Base-by-base conservation (phyloP, 2,888 invertebrate genomes). In the Notodonta ziczac region DNA sequence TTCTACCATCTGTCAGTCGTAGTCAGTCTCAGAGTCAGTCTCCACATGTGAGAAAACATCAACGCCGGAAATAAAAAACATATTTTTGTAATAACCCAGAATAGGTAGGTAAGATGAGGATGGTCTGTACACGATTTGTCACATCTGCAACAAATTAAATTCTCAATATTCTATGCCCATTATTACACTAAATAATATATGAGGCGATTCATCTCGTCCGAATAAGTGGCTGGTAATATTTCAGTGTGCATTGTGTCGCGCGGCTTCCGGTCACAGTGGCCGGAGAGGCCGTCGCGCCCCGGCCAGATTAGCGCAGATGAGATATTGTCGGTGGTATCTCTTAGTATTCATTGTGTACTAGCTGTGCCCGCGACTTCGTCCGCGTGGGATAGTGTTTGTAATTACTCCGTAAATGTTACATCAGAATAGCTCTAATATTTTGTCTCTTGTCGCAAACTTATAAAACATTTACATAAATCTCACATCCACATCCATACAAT, bases 121-220 rank as follows among this genome's bases (percentile, higher is more conserved):
- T 6, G 35, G 35, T 35, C 7, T 35, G 35, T 8, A 14, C 63
- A 54, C 40, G 10, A 60, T 46, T 1, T 69, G 68, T 67, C 73
- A 50, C 68, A 59, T 85, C 77, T 80, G 62, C 51, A 55, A 5
- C 48, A 55, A 55, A 58, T 16, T 61, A n/a, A 24, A 63, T 67
- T 66, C 63, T 62, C 63, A 24, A 66, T 85, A 84, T 51, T 88
- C 90, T 86, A 57, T 85, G 84, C 16, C 57, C 65, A 77, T 85
- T 85, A 87, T 87, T 85, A 88, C 86, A 78, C 86, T 87, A 87
- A 86, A 85, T 90, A 89, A 90, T 89, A 89, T 89, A 90, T 88
- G 89, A 86, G 86, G 80, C 86, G 84, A 90, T 91, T 90, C 82
- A 85, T 91, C 90, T 88, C 82, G 76, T 81, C 87, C 85, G 84